phyloP scores from a whole-genome alignment of 1,140 invertebrate species.

The Glossosoma conforme region DNA sequence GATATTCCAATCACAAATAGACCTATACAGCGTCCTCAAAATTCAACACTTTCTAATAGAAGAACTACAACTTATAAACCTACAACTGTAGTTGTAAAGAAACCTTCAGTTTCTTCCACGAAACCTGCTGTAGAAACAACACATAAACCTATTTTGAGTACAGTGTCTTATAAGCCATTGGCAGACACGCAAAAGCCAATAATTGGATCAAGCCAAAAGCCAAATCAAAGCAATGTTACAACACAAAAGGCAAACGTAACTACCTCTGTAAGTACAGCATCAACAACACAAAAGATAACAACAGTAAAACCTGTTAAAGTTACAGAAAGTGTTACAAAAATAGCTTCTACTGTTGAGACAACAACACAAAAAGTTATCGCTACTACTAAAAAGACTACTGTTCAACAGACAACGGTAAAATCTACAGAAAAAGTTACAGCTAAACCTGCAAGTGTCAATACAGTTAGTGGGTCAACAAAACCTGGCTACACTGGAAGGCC shows the following conservation, averaged over 20 bases:
- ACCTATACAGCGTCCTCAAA: conserved; percentile 54
- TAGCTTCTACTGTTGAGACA: conserved; percentile 29
- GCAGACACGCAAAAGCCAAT: conserved; percentile 13
- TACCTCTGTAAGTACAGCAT: conserved; percentile 25
- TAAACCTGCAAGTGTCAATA: conserved; percentile 30
- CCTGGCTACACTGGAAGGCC: too few relatives aligned
- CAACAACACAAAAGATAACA: conserved; percentile 28
- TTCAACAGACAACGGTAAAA: conserved; percentile 30
- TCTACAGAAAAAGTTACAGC: conserved; percentile 29
- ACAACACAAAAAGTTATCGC: conserved; percentile 30
- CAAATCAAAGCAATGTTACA: neutral
- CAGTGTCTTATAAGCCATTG: conserved; percentile 20
- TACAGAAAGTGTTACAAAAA: conserved; percentile 23
- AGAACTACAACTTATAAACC: conserved; percentile 48
- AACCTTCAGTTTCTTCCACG: conserved; percentile 31
- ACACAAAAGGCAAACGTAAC: conserved; percentile 3
- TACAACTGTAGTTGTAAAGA: conserved; percentile 36
- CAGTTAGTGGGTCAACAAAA: neutral
- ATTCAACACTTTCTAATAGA: conserved; percentile 39
- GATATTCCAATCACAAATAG: conserved; percentile 45
- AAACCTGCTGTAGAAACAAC: conserved; percentile 10
- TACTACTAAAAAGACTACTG: conserved; percentile 24
- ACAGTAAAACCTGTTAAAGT: conserved; percentile 28
- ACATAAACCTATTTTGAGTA: conserved; percentile 22
- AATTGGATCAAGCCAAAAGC: conserved; percentile 14